Base-by-base conservation (phyloP, 30 jellyfish, hydroid and myxozoan genomes). In the Nemopilema nomurai region DNA sequence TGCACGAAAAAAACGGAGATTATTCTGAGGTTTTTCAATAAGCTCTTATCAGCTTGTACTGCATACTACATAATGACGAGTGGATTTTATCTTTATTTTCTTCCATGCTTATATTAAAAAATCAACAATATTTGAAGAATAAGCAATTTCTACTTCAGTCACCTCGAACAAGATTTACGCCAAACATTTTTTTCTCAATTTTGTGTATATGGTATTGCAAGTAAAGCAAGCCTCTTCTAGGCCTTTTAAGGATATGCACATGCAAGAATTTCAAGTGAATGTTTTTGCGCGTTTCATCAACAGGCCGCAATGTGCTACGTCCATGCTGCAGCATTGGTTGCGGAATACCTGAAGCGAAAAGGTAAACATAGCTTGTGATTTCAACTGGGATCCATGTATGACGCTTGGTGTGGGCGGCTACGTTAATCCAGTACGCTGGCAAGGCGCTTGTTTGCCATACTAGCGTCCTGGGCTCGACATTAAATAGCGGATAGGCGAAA, bases 281-380 rank as follows among this genome's bases (percentile, higher is more conserved):
- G 13, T 41, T 41, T n/a, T 41, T 3, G 13, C 13, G 6, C 13
- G 57, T 41, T 41, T 6, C 57, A 41, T 41, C 13, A 13, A 41
- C 69, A 94, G 98, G 98, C 99, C 33, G 99, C 98, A 25, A 96
- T 96, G 99, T 96, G 99, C 79, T 92, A 82, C 75, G 82, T 92
- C 19, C 99, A 91, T 64, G 95, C 97, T 29, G 99, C 99, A 26
- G 99, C 98, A 7, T 74, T 96, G 51, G 97, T 90, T 73, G 97
- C 98, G 21, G 97, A 91, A 51, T 89, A 84, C 69, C 88, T 96
- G 74, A 90, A 91, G 76, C 63, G 97, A 20, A 79, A 77, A 77
- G 98, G 97, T 86, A 74, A 52, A 79, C 0, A 32, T 28, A 20
- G 9, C 4, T 1, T 3, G 3, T 74, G 7, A 23, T 3, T 23